A percentile compares a stretch with the other conserved stretches of the same genome.
Evolutionary conservation across 2,797 vertebrate species (phyloP).

Genomic region (Leuciscus waleckii): DNA sequence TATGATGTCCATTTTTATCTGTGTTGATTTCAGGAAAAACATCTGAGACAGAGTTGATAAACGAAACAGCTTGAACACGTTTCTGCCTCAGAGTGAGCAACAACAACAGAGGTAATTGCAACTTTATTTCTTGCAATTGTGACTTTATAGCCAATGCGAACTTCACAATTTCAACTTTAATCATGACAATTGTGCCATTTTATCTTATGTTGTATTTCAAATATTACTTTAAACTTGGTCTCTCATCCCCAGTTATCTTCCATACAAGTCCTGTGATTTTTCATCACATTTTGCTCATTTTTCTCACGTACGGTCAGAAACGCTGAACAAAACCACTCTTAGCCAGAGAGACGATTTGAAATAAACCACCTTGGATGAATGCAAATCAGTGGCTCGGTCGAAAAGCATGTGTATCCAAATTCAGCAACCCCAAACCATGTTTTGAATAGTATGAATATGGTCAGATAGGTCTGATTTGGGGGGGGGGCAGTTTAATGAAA

Average conservation of each 20-base stretch:
- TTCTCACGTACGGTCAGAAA: background rate
- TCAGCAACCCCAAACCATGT: slow-evolving; percentile 22
- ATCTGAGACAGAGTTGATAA: background rate
- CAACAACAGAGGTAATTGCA: background rate
- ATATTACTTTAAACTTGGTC: background rate
- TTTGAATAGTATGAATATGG: slow-evolving; percentile 55
- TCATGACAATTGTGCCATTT: background rate
- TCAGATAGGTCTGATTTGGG: slow-evolving; percentile 38
- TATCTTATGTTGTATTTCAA: background rate
- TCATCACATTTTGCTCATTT: background rate
- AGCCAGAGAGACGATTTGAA: background rate
- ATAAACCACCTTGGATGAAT: slow-evolving; percentile 15
- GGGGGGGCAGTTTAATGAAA: slow-evolving; percentile 34
- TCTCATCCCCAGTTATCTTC: background rate
- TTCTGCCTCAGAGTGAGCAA: background rate
- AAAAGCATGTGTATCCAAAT: slow-evolving; percentile 39
- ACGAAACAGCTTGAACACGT: background rate
- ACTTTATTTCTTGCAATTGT: background rate
- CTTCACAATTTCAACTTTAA: background rate
- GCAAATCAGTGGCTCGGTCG: slow-evolving; percentile 29
- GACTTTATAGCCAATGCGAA: no score
- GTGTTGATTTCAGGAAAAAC: background rate
- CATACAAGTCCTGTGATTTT: background rate
- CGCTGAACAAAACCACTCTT: background rate
- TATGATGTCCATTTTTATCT: background rate